A percentile compares a stretch with the other conserved stretches of the same genome.
phyloP scores from a whole-genome alignment of 2,888 invertebrate species.

The Chesias legatella region DNA sequence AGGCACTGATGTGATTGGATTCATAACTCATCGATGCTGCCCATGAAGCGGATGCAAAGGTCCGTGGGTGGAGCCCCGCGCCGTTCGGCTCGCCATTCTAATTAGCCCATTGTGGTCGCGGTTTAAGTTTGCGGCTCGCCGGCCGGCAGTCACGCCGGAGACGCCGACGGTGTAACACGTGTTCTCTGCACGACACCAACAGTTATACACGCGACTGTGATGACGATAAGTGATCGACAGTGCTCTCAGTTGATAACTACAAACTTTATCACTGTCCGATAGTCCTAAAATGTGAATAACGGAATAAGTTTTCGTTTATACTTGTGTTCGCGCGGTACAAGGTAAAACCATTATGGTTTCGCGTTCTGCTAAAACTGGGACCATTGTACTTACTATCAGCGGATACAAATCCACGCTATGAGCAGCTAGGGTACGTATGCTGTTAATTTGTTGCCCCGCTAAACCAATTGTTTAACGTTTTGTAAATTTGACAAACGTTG shows the following conservation, averaged over 20 bases:
- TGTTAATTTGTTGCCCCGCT: slow-evolving; percentile 29
- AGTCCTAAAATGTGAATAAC: slow-evolving; percentile 52
- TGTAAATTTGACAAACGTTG: slow-evolving; percentile 12
- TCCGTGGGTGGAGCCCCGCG: slow-evolving; percentile 70
- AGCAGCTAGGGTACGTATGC: slow-evolving; percentile 34
- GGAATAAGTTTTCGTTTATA: slow-evolving; percentile 47
- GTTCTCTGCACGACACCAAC: slow-evolving; percentile 31
- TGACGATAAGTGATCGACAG: slow-evolving; percentile 71
- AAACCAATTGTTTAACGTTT: slow-evolving; percentile 24
- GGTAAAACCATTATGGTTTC: slow-evolving; percentile 68
- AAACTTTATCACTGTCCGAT: slow-evolving; percentile 43
- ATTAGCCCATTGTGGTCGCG: slow-evolving; percentile 77
- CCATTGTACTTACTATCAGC: slow-evolving; percentile 50
- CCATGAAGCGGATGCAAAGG: slow-evolving; percentile 74
- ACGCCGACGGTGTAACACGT: slow-evolving; percentile 55
- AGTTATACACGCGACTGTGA: slow-evolving; percentile 59
- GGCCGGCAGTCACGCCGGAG: slow-evolving; percentile 70
- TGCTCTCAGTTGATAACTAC: slow-evolving; percentile 59
- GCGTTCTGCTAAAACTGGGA: slow-evolving; percentile 66
- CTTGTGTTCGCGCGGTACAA: slow-evolving; percentile 61
- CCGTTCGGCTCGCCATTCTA: slow-evolving; percentile 73
- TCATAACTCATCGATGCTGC: slow-evolving; percentile 53
- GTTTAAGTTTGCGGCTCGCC: slow-evolving; percentile 68
- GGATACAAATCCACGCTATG: slow-evolving; percentile 45
- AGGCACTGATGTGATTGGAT: slow-evolving; percentile 50